phyloP scores from a whole-genome alignment of 2,888 invertebrate genomes.

The Aplocera efformata region DNA sequence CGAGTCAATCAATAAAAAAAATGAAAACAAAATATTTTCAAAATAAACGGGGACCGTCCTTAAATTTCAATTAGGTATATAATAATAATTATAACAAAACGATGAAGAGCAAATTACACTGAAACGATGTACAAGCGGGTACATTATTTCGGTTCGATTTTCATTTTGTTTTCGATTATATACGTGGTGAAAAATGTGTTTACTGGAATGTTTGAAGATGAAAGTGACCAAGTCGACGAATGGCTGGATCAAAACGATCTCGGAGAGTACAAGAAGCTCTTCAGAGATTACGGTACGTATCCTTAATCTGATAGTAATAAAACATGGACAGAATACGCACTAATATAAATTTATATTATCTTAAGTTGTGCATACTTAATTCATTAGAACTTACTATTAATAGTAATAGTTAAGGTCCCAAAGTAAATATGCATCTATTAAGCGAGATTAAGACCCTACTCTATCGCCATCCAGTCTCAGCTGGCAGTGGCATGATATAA shows the following conservation, averaged over 20 bases:
- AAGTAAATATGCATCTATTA: too few relatives aligned
- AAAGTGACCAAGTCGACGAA: constrained; percentile 83
- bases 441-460: too few relatives aligned
- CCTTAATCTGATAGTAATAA: background rate
- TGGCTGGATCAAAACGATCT: constrained; percentile 89
- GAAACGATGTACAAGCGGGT: constrained; percentile 59
- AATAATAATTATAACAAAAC: constrained; percentile 28
- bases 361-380: too few relatives aligned
- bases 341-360: too few relatives aligned
- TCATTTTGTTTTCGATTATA: constrained; percentile 57
- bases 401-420: too few relatives aligned
- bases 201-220: constrained; percentile 72
- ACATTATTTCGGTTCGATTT: constrained; percentile 53
- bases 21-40: too few relatives aligned
- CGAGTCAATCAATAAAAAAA: too few relatives aligned
- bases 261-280: constrained; percentile 84
- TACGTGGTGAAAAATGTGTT: constrained; percentile 59
- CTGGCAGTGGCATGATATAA: too few relatives aligned
- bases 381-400: too few relatives aligned
- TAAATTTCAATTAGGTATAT: too few relatives aligned
- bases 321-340: background rate
- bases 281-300: constrained; percentile 85
- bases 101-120: constrained; percentile 46
- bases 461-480: too few relatives aligned
- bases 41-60: too few relatives aligned